Conservation (phyloP, 2,888 invertebrate species). For the Drosophila diplacantha region DNA sequence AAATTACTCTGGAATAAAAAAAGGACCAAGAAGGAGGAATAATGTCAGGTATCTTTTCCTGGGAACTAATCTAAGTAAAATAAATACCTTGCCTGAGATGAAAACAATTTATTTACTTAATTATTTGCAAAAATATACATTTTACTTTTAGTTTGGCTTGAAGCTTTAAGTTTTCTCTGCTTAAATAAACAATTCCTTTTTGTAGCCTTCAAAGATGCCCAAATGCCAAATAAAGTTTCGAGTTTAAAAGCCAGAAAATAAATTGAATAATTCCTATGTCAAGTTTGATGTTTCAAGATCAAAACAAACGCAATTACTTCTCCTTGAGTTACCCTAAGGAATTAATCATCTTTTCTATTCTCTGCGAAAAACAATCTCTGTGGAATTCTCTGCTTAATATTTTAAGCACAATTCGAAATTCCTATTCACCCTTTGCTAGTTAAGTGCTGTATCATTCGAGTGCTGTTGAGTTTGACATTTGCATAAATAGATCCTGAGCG, state of each 20-base stretch:
- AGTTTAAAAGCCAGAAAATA: conserved; percentile 1
- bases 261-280: conserved; percentile 1
- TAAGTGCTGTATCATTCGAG: conserved; percentile 11
- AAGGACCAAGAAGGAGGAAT: too few relatives aligned
- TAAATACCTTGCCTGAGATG: background rate
- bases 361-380: background rate
- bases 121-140: background rate
- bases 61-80: conserved; percentile 1
- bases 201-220: too few relatives aligned
- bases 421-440: conserved; percentile 1
- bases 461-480: conserved; percentile 17
- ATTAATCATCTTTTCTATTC: background rate
- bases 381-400: conserved; percentile 2
- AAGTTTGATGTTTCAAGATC: conserved; percentile 9
- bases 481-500: conserved; percentile 25
- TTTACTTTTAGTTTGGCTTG: background rate
- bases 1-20: background rate
- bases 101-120: background rate
- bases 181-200: background rate
- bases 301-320: conserved; percentile 1
- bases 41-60: background rate
- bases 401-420: background rate
- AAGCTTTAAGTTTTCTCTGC: background rate
- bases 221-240: background rate
- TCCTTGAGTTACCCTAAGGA: background rate